Conservation (phyloP, 1,140 invertebrate genomes). For the Pseudomyrmex pallidus region DNA sequence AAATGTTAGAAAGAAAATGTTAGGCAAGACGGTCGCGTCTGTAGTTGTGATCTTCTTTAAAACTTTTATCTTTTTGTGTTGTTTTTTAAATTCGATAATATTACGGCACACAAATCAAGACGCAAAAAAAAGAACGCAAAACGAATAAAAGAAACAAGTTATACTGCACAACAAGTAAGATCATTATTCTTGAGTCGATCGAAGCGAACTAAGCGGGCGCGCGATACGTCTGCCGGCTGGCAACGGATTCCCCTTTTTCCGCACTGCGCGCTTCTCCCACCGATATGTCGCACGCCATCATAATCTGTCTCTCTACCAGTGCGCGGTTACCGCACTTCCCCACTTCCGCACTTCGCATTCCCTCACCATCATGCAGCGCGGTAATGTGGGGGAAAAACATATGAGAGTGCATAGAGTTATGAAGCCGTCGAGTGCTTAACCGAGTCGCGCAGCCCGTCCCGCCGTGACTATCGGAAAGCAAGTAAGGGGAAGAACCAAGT, state of each 20-base stretch:
- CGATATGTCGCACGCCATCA: background rate
- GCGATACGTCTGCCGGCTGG: constrained; percentile 19
- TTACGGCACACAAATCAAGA: background rate
- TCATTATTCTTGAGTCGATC: constrained; percentile 73
- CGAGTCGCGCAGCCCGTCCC: background rate
- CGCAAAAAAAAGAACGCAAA: background rate
- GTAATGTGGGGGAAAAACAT: no score
- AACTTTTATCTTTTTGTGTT: no score
- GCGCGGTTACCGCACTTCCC: background rate
- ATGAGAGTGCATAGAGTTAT: background rate
- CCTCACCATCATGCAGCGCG: no score
- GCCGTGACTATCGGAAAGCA: background rate
- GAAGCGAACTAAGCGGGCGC: constrained; percentile 78
- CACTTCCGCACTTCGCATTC: background rate
- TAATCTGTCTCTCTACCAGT: background rate
- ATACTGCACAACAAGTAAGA: background rate
- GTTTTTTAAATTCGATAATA: no score
- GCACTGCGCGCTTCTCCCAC: background rate
- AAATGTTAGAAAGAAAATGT: no score
- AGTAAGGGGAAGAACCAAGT: constrained; percentile 12
- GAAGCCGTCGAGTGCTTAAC: background rate
- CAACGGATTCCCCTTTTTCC: constrained; percentile 26
- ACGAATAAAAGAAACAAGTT: background rate
- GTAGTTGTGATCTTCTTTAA: no score
- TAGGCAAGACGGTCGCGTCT: no score